These are phyloP conservation scores for Halcyon smyrnensis DNA, from an alignment of 2,797 vertebrate species.

Conservation along the genomic window DNA sequence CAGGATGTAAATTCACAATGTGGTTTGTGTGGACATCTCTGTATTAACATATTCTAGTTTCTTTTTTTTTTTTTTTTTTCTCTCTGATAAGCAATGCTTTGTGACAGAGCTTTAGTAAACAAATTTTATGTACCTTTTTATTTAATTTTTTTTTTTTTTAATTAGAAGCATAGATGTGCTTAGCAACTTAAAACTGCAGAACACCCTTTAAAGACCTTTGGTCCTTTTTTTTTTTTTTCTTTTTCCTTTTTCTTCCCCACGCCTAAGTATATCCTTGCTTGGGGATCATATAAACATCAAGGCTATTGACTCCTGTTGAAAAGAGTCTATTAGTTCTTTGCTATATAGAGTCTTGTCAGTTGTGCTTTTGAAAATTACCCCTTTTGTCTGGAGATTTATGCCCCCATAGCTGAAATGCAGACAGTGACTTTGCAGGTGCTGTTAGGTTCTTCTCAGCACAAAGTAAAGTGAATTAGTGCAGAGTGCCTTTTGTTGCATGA, in stretches of 20 bases:
- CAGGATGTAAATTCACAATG: not conserved
- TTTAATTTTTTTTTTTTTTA: not conserved
- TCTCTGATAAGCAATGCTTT: not conserved
- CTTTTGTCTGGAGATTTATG: slow-evolving; percentile 30
- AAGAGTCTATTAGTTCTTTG: not conserved
- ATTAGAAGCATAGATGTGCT: not conserved
- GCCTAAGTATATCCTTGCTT: not conserved
- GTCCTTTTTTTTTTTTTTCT: not conserved
- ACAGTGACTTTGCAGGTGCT: not conserved
- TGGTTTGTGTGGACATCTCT: not conserved
- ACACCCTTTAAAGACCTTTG: not conserved
- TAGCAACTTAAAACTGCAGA: not conserved
- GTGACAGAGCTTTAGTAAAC: not conserved
- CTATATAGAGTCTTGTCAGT: not conserved
- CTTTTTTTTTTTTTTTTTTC: not conserved
- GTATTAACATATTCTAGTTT: not conserved
- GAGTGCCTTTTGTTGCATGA: not conserved
- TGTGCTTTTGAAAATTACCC: not conserved
- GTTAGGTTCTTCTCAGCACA: not conserved
- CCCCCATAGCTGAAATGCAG: not conserved
- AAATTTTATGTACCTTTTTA: no score
- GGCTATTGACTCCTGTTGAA: not conserved
- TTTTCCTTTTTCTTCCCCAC: not conserved
- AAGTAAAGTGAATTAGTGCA: not conserved
- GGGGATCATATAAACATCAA: not conserved